A percentile compares a stretch with the other conserved stretches of the same genome.
Evolutionary conservation across 2,888 invertebrate genomes (phyloP).

Genomic region (Macrophya alboannulata): DNA sequence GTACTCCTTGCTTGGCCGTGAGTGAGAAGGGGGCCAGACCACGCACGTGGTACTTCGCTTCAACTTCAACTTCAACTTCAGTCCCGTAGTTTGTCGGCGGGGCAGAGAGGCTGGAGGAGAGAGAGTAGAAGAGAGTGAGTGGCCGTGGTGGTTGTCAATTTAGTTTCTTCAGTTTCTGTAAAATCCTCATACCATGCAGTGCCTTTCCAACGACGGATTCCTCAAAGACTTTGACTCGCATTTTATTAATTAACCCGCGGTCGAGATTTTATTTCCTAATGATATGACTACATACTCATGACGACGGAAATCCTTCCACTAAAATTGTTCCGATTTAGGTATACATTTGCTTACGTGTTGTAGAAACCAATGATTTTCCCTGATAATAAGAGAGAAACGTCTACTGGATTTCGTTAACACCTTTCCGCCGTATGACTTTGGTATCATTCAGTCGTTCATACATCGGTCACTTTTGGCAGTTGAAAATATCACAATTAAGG

Average conservation of each 20-base stretch:
- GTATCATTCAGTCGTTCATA: background rate
- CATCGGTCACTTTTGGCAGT: background rate
- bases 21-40: slow-evolving; percentile 76
- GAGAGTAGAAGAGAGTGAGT: slow-evolving; percentile 27
- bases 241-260: background rate
- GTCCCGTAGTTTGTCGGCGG: slow-evolving; percentile 48
- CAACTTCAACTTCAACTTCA: slow-evolving; percentile 55
- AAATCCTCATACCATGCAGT: slow-evolving; percentile 7
- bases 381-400: background rate
- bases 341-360: background rate
- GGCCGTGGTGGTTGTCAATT: slow-evolving; percentile 43
- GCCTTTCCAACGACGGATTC: background rate
- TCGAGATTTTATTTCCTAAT: no score
- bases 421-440: background rate
- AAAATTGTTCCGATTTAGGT: background rate
- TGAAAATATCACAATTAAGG: background rate
- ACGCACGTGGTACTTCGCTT: slow-evolving; percentile 76
- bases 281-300: no score
- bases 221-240: background rate
- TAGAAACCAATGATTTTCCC: background rate
- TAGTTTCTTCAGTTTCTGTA: background rate
- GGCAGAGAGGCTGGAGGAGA: background rate
- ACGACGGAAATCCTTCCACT: background rate
- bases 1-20: slow-evolving; percentile 78
- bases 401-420: background rate